Evolutionary conservation across 2,797 vertebrate species (phyloP), one percentile per base, ranked within the genome.

Genomic region (Vespertilio murinus): DNA sequence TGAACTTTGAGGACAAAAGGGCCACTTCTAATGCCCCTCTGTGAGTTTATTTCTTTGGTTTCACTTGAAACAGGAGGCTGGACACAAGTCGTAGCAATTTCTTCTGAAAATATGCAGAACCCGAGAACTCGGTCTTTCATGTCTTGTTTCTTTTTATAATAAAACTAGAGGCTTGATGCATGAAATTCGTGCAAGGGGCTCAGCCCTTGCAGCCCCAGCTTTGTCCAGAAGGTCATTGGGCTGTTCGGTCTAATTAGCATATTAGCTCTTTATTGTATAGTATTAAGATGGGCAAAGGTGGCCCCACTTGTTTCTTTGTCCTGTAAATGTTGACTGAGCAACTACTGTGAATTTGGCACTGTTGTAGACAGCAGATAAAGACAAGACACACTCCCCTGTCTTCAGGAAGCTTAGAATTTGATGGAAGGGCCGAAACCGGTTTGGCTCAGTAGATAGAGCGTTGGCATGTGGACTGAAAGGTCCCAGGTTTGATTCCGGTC

Each of bases 1-100:
- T 91, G 90, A 92, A 70, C 94, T n/a, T 16, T 33, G 89, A 86
- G 96, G 87, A 89, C 64, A 38, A 17, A 75, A 81, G 64, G 65
- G 12, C 92, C 40, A 0, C 49, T 81, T 81, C 3, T 90, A 4
- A 28, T n/a, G 42, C 45, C 5, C 1, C 18, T 95, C 17, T 71
- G 6, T 84, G 81, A n/a, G 61, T 70, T 64, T 94, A 88, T 79
- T 11, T 45, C 0, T 91, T 61, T 92, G 75, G 59, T 78, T 90
- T 79, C 38, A 42, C 47, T n/a, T 75, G 82, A 70, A 87, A 13
- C 22, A 13, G 13, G 14, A 16, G 33, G 30, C 25, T 52, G 6
- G 23, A 45, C 65, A 59, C 33, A 78, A 33, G 6, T 40, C 28
- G 28, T 20, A 38, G 42, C 35, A 61, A 2, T 71, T 67, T 75